Conservation (phyloP, 37 sponge, comb jelly and placozoan species). For the Ianthella basta region DNA sequence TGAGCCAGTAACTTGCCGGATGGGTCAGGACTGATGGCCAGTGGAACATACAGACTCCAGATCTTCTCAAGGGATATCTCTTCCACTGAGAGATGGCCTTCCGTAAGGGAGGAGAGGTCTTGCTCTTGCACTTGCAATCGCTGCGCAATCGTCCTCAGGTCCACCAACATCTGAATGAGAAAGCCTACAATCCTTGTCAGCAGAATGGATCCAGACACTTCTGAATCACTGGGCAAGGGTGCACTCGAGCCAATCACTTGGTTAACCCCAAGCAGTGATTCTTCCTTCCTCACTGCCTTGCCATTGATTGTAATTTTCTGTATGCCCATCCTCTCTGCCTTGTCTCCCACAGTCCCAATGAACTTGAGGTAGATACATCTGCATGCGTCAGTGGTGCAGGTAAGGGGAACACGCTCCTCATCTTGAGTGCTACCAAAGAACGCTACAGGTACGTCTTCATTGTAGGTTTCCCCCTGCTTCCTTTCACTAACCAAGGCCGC, state of each 20-base stretch:
- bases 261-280: not conserved
- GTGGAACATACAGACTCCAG: slow-evolving; percentile 75
- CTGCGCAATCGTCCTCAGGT: slow-evolving; percentile 35
- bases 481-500: not conserved
- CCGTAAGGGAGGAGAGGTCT: slow-evolving; percentile 45
- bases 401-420: not conserved
- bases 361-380: slow-evolving; percentile 22
- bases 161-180: slow-evolving; percentile 47
- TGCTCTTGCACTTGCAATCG: slow-evolving; percentile 19
- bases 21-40: slow-evolving; percentile 42
- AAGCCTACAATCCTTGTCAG: slow-evolving; percentile 46
- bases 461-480: not conserved
- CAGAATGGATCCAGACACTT: not conserved
- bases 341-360: not conserved
- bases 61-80: slow-evolving; percentile 74
- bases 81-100: slow-evolving; percentile 68
- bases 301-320: slow-evolving; percentile 53
- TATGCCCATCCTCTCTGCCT: slow-evolving; percentile 49
- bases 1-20: slow-evolving; percentile 15
- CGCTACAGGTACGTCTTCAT: not conserved
- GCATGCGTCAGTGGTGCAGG: not conserved
- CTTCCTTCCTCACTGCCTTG: not conserved
- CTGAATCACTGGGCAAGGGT: not conserved
- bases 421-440: not conserved
- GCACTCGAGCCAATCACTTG: not conserved